Evolutionary conservation across 1,140 invertebrate genomes (phyloP).

Genomic region (Pseudomyrmex gracilis): DNA sequence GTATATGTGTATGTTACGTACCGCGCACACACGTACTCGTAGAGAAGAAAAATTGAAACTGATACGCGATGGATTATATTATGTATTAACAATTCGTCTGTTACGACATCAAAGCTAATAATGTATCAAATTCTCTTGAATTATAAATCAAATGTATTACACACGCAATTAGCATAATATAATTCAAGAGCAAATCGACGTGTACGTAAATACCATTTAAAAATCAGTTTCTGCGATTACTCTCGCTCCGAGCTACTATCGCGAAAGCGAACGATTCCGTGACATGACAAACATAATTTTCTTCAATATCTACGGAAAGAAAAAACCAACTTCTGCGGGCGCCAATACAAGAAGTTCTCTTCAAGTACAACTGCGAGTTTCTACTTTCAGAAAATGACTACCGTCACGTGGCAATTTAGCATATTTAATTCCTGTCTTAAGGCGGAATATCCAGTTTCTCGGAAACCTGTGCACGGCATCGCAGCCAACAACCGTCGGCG

Average conservation of each 20-base stretch:
- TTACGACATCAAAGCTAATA: neutral
- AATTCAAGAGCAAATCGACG: too few relatives aligned
- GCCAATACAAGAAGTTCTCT: neutral
- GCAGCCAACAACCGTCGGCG: constrained; percentile 8
- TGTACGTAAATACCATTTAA: neutral
- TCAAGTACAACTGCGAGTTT: neutral
- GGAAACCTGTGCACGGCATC: constrained; percentile 13
- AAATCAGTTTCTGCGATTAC: neutral
- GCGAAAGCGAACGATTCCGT: neutral
- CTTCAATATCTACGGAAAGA: neutral
- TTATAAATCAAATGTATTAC: too few relatives aligned
- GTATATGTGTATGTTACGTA: too few relatives aligned
- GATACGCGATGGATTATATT: neutral
- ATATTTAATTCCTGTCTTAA: constrained; percentile 69
- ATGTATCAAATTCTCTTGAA: neutral
- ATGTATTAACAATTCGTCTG: neutral
- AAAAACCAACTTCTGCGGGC: neutral
- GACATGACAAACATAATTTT: constrained; percentile 31
- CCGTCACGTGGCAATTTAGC: constrained; percentile 1
- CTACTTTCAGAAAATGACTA: constrained; percentile 40
- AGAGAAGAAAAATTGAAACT: constrained; percentile 1
- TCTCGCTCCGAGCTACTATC: too few relatives aligned
- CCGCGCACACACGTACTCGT: too few relatives aligned
- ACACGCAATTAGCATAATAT: too few relatives aligned
- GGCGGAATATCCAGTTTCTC: constrained; percentile 67